Percentiles rank a stretch among this genome's conserved stretches.
Evolutionary conservation across 2,888 invertebrate species (phyloP).

Genomic region (Rotaria magnacalcarata): DNA sequence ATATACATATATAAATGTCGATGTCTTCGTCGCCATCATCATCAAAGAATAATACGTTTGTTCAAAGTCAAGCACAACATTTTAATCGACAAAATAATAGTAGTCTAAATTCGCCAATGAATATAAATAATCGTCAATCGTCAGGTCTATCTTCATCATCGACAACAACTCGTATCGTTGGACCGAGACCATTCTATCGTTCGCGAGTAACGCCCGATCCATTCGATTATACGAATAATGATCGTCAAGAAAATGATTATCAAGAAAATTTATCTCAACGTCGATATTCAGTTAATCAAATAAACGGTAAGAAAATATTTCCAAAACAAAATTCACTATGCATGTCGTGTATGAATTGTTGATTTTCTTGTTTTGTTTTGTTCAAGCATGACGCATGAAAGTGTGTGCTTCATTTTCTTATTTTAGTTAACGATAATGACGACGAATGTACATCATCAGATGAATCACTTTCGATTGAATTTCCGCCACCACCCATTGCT

Average conservation of each 20-base stretch:
- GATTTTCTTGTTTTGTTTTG: background rate
- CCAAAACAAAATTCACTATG: background rate
- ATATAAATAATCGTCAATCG: background rate
- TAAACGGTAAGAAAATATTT: background rate
- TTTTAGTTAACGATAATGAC: background rate
- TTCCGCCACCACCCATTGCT: background rate
- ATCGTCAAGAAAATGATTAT: background rate
- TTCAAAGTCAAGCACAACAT: constrained; percentile 8
- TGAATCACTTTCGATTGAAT: constrained; percentile 25
- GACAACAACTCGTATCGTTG: background rate
- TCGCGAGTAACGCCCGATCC: background rate
- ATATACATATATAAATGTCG: background rate
- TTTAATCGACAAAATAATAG: background rate
- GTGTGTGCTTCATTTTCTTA: background rate
- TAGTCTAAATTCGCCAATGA: background rate
- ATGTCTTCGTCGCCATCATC: constrained; percentile 22
- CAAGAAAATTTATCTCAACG: background rate
- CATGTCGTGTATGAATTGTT: background rate
- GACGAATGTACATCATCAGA: background rate
- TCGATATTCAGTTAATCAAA: background rate
- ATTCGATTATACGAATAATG: background rate
- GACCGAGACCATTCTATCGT: constrained; percentile 31
- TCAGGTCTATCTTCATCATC: background rate
- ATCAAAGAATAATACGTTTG: background rate
- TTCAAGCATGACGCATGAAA: constrained; percentile 12